Base-by-base conservation (phyloP, 2,888 invertebrate genomes). In the Meghimatium bilineatum region DNA sequence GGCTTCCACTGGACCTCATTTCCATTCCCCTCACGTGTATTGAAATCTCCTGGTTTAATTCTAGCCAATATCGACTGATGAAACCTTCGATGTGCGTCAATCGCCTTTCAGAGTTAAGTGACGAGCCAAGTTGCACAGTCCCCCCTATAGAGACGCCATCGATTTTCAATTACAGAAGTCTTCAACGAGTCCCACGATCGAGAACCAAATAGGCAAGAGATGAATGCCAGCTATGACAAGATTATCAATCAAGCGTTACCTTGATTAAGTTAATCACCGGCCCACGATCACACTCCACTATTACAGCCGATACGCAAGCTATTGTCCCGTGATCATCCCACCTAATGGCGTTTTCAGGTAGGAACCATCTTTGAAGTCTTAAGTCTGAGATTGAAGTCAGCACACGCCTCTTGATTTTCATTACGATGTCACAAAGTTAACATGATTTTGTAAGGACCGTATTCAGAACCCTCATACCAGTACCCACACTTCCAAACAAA, bases 241-340 rank as follows among this genome's bases (percentile, higher is more conserved):
- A 80, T 80, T 80, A 80, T 80, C 80, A 80, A 80, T 80, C 80
- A 80, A 80, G 80, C 80, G 71, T 80, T 71, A 69, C 80, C 80
- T 80, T 80, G 71, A 80, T 80, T 80, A 80, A 72, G 71, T 69
- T 80, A 80, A 80, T 80, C 80, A 80, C 80, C 71, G 34, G 67
- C 36, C 80, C 71, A 56, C 80, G 71, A 80, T 80, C 71, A 60
- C 71, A 56, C 71, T 60, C 80, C 71, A 32, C 80, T n/a, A 80
- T 69, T 71, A 80, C 71, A 38, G 20, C 52, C 71, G 52, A 52
- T 56, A 52, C 80, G 29, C 71, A 20, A 36, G 63, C 80, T 44
- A 80, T 80, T 80, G 80, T 80, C 80, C 71, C 38, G 8, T 29
- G 80, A 52, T 56, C 60, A 80, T 71, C 80, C 52, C 71, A 71